These are phyloP conservation scores for Dicroscelio sp. DNA, from an alignment of 2,888 invertebrate genomes.

Conservation along the genomic window DNA sequence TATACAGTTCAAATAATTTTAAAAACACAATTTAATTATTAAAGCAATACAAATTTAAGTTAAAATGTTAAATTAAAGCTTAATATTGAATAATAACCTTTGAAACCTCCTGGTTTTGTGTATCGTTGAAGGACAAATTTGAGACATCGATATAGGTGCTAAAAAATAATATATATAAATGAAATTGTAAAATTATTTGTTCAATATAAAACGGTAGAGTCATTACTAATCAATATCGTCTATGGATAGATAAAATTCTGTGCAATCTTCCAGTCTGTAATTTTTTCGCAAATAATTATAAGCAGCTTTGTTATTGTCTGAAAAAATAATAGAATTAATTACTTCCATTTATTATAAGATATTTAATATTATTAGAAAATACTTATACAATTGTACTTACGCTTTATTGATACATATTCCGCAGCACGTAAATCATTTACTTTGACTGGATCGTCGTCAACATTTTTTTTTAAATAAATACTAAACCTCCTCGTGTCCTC, in stretches of 20 bases:
- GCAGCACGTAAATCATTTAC: not conserved
- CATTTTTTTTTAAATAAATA: not conserved
- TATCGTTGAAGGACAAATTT: not conserved
- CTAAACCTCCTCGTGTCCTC: not conserved
- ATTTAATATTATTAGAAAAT: not conserved
- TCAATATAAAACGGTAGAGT: not conserved
- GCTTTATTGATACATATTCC: not conserved
- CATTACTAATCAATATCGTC: not conserved
- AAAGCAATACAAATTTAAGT: not conserved
- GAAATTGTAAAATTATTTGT: not conserved
- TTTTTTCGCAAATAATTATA: not conserved
- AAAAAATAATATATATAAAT: constrained; percentile 1
- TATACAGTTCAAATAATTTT: not conserved
- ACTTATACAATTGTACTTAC: not conserved
- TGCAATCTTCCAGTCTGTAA: not conserved
- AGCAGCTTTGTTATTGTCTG: not conserved
- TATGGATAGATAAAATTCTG: not conserved
- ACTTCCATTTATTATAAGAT: not conserved
- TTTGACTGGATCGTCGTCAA: not conserved
- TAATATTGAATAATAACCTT: not conserved
- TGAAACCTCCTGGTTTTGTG: not conserved
- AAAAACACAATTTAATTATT: not conserved
- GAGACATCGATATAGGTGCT: not conserved
- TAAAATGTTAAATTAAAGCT: not conserved
- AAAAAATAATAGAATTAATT: not conserved